These are phyloP conservation scores for Stratiomys singularior DNA, from an alignment of 2,888 invertebrate species.

Conservation along the genomic window DNA sequence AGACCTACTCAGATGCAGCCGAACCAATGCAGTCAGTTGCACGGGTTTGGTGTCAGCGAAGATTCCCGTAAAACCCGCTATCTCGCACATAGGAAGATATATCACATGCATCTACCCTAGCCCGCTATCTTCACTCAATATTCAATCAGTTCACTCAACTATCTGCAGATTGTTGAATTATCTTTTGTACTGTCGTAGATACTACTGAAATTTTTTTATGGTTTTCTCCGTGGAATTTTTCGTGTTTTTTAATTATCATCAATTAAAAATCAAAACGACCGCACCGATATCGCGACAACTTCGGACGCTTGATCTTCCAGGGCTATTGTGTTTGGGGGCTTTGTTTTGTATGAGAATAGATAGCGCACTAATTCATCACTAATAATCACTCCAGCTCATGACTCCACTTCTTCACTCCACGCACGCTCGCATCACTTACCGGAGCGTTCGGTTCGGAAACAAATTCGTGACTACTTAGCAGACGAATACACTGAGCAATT, in stretches of 20 bases:
- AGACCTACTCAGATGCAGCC: conserved; percentile 22
- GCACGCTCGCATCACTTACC: conserved; percentile 49
- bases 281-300: not conserved
- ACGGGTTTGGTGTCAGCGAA: conserved; percentile 32
- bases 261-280: not conserved
- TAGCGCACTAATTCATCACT: conserved; percentile 41
- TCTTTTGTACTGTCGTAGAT: not conserved
- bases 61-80: conserved; percentile 14
- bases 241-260: not conserved
- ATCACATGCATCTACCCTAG: conserved; percentile 19
- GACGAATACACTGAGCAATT: conserved; percentile 43
- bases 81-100: conserved; percentile 11
- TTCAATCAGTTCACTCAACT: not conserved
- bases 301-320: not conserved
- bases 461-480: conserved; percentile 50
- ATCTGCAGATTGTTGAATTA: not conserved
- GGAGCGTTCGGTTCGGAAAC: conserved; percentile 51
- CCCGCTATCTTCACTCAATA: conserved; percentile 11
- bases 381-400: conserved; percentile 36
- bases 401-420: conserved; percentile 37
- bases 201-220: not conserved
- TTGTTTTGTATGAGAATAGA: conserved; percentile 20
- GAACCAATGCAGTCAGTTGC: conserved; percentile 27
- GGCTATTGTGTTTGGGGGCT: conserved; percentile 27
- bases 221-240: not conserved